Evolutionary conservation across 2,888 invertebrate species (phyloP), one percentile per base, ranked within the genome.

Genomic region (Leptodirus hochenwartii): DNA sequence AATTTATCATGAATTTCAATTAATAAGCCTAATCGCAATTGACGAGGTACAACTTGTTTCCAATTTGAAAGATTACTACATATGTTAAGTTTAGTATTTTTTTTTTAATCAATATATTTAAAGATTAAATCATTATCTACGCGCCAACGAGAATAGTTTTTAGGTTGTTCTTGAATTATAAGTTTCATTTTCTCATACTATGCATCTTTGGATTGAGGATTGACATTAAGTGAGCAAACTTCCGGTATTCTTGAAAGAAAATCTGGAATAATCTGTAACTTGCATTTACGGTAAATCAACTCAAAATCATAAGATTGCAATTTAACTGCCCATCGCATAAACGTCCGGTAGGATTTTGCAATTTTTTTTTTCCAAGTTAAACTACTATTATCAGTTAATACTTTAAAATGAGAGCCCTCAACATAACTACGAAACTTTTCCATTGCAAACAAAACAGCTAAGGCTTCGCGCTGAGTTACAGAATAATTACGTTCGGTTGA

Each of bases 391-490:
- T 38, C 37, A 12, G 36, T 39, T 9, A 39, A 32, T 2, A 38
- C 39, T 10, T 17, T 24, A 17, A 37, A 40, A 10, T 24, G 4
- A 2, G 15, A 11, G 8, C 39, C 37, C 13, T 41, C 39, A n/a
- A 41, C 14, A 31, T 37, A 40, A 6, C 20, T 32, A 25, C 38
- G 15, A 9, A 38, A 29, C 22, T 40, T 40, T 25, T 39, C 39
- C 8, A 37, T 22, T 4, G 35, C 37, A 35, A 39, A 41, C 10
- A 41, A 25, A 4, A 38, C 36, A 14, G 39, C 36, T 2, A 37
- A 22, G 22, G 35, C 36, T 31, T 40, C 40, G n/a, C 22, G 10
- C 22, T 40, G 34, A 4, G 35, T 36, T 2, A 34, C 32, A 6
- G 31, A 16, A 29, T 27, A 38, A 8, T 34, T 36, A 2, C 33